Conservation (phyloP, 2,113 vertebrate species). For the Myrmophylax atrothorax region DNA sequence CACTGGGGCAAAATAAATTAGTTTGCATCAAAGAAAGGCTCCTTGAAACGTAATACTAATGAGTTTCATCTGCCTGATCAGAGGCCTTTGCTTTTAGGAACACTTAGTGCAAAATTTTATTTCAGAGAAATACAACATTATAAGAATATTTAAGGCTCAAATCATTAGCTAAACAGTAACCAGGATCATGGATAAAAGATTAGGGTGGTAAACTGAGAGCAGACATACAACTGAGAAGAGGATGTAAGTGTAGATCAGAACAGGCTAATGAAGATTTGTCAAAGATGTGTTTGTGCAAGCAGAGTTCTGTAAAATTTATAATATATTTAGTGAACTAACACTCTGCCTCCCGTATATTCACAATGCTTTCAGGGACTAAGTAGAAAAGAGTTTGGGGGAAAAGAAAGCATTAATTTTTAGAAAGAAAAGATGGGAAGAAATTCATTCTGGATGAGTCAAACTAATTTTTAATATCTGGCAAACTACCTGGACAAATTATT, state of each 20-base stretch:
- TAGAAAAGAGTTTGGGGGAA: not conserved
- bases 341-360: not conserved
- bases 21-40: conserved; percentile 61
- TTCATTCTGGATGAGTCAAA: not conserved
- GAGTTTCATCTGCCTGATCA: conserved; percentile 55
- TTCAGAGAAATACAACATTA: not conserved
- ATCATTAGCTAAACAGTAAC: conserved; percentile 2
- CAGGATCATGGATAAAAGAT: not conserved
- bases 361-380: not conserved
- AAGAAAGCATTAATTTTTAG: not conserved
- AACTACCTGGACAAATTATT: not conserved
- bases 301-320: not conserved
- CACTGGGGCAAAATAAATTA: conserved; percentile 46
- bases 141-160: conserved; percentile 12
- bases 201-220: not conserved
- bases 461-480: not conserved
- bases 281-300: not conserved
- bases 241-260: not conserved
- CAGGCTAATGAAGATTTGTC: not conserved
- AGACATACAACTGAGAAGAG: not conserved
- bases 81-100: conserved; percentile 31
- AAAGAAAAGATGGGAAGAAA: not conserved
- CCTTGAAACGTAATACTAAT: conserved; percentile 17
- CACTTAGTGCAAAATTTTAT: not conserved
- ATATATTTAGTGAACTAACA: not conserved